Evolutionary conservation across 2,888 invertebrate species (phyloP), one percentile per base, ranked within the genome.

Genomic region (Ethmia dodecea): DNA sequence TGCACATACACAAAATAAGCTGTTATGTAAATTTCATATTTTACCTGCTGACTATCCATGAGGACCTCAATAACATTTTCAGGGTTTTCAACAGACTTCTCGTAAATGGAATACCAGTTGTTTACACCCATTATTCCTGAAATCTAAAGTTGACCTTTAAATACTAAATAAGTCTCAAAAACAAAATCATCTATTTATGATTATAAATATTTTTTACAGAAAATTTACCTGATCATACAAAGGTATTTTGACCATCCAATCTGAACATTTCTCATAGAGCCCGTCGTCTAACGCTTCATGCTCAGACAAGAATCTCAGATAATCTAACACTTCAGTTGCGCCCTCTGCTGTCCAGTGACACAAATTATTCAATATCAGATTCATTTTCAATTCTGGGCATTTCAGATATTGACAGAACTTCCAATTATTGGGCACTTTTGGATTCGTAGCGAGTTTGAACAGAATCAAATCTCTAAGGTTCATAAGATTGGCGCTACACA

Each of bases 91-190:
- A 84, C 56, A 13, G 89, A 89, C 43, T 80, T 75, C 46, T 83
- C 83, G 46, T 89, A 90, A 13, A 89, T 86, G 27, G 78, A 69
- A 33, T 88, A 88, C 92, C 92, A 92, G 30, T 88, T 87, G 35
- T 75, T 78, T 3, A 77, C 73, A 3, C 88, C 83, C 58, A 90
- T 83, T 40, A 89, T 81, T 8, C 77, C 58, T 1, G 88, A 83
- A 28, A 92, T 89, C 88, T 90, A 59, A 41, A 74, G 71, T 35
- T n/a, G n/a, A 3, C n/a, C 1, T n/a, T 22, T 22, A 4, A 22
- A 9, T 24, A 27, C 24, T 22, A 9, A 14, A 35, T 10, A 33
- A 11, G 12, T 16, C 2, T 22, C 5, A 22, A 14, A 12, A 22
- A 9, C 3, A 13, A 13, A 24, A 22, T 49, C 13, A 27, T 13